These are phyloP conservation scores for Tiphia femorata DNA, from an alignment of 2,888 invertebrate species.

Conservation along the genomic window DNA sequence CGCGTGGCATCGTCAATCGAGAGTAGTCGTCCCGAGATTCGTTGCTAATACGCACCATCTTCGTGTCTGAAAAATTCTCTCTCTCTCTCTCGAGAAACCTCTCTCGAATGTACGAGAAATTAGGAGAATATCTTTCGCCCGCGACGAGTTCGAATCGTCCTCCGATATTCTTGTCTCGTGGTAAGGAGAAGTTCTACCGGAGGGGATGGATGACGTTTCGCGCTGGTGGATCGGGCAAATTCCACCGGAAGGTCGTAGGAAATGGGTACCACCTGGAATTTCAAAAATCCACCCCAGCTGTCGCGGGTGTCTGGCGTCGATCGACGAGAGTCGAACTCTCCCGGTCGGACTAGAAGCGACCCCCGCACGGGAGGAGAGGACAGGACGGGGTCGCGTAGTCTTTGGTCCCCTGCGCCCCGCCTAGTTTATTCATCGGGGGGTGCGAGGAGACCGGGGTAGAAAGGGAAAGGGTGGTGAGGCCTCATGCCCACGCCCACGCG, in stretches of 20 bases:
- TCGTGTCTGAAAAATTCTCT: not conserved
- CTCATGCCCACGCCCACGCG: constrained; percentile 64
- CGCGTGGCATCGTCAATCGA: not conserved
- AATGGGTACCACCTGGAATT: constrained; percentile 45
- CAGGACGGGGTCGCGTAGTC: constrained; percentile 16
- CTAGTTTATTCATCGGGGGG: constrained; percentile 33
- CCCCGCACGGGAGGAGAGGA: no score
- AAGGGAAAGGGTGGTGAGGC: no score
- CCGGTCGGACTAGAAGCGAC: no score
- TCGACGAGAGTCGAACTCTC: constrained; percentile 39
- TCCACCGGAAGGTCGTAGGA: constrained; percentile 35
- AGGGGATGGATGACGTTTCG: not conserved
- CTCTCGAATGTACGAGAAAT: not conserved
- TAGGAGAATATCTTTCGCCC: not conserved
- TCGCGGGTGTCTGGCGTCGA: constrained; percentile 33
- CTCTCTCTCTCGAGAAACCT: not conserved
- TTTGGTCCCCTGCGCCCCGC: not conserved
- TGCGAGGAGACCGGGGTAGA: no score
- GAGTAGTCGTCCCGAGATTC: no score
- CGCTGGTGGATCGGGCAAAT: constrained; percentile 17
- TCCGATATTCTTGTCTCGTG: not conserved
- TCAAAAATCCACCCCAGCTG: constrained; percentile 47
- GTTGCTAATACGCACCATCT: no score
- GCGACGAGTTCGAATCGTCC: not conserved
- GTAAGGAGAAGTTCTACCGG: not conserved